Evolutionary conservation across 2,888 invertebrate species (phyloP).

Genomic region (Eudemis profundana): DNA sequence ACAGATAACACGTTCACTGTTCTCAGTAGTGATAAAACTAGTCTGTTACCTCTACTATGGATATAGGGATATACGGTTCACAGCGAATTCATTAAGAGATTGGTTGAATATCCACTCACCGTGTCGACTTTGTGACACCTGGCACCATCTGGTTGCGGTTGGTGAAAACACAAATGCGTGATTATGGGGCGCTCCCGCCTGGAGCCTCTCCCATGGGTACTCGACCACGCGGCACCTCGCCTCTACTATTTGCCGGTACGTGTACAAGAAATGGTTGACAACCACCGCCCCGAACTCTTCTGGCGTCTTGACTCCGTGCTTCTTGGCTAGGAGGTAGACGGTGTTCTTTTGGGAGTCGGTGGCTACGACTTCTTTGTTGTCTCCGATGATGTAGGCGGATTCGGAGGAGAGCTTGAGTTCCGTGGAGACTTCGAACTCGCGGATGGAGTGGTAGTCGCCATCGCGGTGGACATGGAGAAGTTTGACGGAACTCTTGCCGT

Average conservation of each 20-base stretch:
- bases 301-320: constrained; percentile 90
- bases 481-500: constrained; percentile 91
- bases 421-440: constrained; percentile 90
- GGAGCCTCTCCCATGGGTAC: constrained; percentile 91
- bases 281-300: constrained; percentile 91
- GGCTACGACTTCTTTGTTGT: constrained; percentile 92
- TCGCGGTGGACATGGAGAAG: constrained; percentile 89
- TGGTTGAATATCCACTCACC: constrained; percentile 77
- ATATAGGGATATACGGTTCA: not conserved
- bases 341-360: constrained; percentile 94
- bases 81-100: not conserved
- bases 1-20: not conserved
- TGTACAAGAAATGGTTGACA: constrained; percentile 89
- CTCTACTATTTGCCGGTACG: constrained; percentile 90
- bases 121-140: constrained; percentile 87
- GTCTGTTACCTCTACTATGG: not conserved
- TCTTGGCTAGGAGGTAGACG: constrained; percentile 91
- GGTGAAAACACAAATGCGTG: constrained; percentile 92
- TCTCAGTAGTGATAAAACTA: not conserved
- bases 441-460: constrained; percentile 88
- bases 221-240: constrained; percentile 89
- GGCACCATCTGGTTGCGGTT: constrained; percentile 87
- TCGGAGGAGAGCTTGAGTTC: constrained; percentile 88
- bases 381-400: constrained; percentile 90
- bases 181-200: constrained; percentile 86